Conservation (phyloP, 1,140 invertebrate species). For the Calosoma granatense region DNA sequence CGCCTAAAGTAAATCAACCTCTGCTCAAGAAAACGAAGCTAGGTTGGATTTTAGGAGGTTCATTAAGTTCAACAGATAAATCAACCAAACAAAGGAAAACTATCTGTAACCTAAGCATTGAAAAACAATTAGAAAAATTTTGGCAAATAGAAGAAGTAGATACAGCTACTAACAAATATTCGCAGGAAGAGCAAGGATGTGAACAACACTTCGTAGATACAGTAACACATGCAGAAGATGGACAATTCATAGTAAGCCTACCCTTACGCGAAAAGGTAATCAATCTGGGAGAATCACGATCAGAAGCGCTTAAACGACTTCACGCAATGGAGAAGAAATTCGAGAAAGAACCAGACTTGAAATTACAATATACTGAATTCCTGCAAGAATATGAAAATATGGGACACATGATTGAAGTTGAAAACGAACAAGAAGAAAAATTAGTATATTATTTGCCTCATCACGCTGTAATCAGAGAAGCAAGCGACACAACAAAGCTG, state of each 20-base stretch:
- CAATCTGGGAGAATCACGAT: conserved; percentile 25
- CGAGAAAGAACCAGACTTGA: conserved; percentile 19
- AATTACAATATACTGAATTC: conserved; percentile 18
- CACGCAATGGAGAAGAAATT: conserved; percentile 27
- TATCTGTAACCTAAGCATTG: no score
- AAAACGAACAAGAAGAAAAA: conserved; percentile 13
- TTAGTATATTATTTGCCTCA: conserved; percentile 32
- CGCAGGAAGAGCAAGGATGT: conserved; percentile 16
- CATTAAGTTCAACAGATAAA: background rate
- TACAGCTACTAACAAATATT: conserved; percentile 3
- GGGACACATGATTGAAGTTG: conserved; percentile 30
- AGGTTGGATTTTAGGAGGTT: conserved; percentile 18
- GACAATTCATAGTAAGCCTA: conserved; percentile 18
- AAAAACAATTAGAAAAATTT: conserved; percentile 19
- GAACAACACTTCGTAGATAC: conserved; percentile 16
- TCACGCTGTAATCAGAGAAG: conserved; percentile 27
- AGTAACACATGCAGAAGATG: conserved; percentile 9
- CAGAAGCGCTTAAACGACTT: conserved; percentile 23
- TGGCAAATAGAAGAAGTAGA: conserved; percentile 22
- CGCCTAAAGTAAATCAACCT: conserved; percentile 13
- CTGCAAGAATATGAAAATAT: conserved; percentile 29
- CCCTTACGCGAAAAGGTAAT: conserved; percentile 17
- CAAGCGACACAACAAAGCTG: conserved; percentile 26
- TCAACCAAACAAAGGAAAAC: conserved; percentile 1
- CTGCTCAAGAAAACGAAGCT: conserved; percentile 16